Conservation (phyloP, 2,797 vertebrate genomes). For the Myotis findleyi region DNA sequence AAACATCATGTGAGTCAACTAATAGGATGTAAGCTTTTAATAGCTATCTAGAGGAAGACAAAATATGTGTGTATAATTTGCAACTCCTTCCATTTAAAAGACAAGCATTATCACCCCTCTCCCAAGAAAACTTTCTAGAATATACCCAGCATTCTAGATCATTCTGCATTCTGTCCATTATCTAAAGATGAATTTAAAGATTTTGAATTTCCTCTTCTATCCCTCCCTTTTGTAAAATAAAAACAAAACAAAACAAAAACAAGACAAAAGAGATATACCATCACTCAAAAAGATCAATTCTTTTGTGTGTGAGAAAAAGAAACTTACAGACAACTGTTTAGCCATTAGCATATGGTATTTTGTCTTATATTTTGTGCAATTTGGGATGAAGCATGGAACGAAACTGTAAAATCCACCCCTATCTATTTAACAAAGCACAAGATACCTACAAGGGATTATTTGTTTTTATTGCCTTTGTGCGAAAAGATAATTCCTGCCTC, state of each 20-base stretch:
- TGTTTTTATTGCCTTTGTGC: constrained; percentile 90
- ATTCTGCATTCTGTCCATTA: neutral
- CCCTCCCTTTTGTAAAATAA: neutral
- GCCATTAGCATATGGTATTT: constrained; percentile 25
- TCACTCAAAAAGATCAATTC: neutral
- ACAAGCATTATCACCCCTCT: neutral
- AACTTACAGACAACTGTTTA: constrained; percentile 43
- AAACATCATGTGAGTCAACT: constrained; percentile 9
- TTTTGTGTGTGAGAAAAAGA: neutral
- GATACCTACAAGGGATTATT: constrained; percentile 85
- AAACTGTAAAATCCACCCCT: constrained; percentile 81
- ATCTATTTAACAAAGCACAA: constrained; percentile 77
- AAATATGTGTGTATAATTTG: neutral
- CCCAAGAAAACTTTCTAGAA: neutral
- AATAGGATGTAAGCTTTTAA: neutral
- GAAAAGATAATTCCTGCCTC: constrained; percentile 90
- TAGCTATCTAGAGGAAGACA: neutral
- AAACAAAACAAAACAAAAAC: neutral
- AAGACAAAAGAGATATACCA: neutral
- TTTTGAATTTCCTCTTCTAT: neutral
- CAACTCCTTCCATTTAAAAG: constrained; percentile 17
- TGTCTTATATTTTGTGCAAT: constrained; percentile 59
- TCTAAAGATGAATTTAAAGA: neutral
- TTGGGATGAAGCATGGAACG: constrained; percentile 54
- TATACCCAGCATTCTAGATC: neutral